phyloP scores from a whole-genome alignment of 2,888 invertebrate genomes.

The Metallyticus violacea region DNA sequence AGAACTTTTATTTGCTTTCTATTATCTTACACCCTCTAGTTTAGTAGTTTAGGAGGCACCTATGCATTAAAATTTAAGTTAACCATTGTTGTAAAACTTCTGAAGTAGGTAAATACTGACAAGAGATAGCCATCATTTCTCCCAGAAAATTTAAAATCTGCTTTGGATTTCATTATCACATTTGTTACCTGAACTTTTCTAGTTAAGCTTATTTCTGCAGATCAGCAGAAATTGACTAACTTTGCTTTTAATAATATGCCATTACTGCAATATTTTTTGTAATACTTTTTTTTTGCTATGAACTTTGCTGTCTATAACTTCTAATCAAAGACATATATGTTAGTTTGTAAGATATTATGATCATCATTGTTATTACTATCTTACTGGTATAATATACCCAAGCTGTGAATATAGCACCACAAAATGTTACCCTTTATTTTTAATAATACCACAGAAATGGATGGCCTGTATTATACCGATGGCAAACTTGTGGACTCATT shows the following conservation, averaged over 20 bases:
- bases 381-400: neutral
- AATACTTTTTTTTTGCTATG: too few species aligned
- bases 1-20: neutral
- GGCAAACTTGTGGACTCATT: neutral
- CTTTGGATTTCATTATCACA: neutral
- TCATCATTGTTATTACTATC: too few species aligned
- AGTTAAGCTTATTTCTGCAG: neutral
- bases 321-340: neutral
- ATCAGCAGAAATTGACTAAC: too few species aligned
- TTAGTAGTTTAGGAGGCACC: neutral
- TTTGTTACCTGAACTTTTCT: neutral
- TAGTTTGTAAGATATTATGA: neutral
- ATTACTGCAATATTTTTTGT: too few species aligned
- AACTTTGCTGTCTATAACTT: neutral
- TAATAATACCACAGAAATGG: neutral
- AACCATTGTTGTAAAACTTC: neutral
- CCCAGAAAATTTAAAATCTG: neutral
- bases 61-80: neutral
- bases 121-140: neutral
- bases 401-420: neutral
- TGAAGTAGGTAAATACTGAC: neutral
- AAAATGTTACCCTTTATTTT: neutral
- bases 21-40: neutral
- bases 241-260: too few species aligned
- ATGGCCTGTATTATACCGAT: neutral